phyloP scores from a whole-genome alignment of 2,113 vertebrate species.

The Ailurus styani region DNA sequence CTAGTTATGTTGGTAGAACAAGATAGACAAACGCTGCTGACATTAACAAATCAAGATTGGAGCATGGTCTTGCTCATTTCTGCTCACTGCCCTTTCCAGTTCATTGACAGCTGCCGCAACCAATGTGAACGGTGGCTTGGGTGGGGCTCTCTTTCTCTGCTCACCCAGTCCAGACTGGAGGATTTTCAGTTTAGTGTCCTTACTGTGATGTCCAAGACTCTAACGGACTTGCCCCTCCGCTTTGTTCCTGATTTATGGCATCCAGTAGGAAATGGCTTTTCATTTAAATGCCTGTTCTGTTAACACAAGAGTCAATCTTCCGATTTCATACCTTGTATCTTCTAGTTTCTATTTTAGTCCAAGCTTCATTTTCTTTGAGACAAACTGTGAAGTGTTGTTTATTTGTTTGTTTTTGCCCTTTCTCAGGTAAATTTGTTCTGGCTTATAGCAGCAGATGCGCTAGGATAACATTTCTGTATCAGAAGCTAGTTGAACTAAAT shows the following conservation, averaged over 20 bases:
- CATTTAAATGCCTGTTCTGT: neutral
- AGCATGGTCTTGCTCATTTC: neutral
- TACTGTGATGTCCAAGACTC: neutral
- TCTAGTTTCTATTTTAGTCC: slow-evolving; percentile 21
- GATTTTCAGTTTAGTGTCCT: neutral
- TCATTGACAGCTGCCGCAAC: neutral
- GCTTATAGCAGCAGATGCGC: neutral
- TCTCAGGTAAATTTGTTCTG: neutral
- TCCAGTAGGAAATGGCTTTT: slow-evolving; percentile 1
- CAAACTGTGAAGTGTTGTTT: neutral
- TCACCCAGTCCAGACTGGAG: neutral
- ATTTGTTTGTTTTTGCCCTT: neutral
- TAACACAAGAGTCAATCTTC: neutral
- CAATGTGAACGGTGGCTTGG: neutral
- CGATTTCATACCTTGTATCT: neutral
- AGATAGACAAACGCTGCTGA: neutral
- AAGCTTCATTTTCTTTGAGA: slow-evolving; percentile 17
- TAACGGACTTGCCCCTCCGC: neutral
- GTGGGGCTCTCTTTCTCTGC: neutral
- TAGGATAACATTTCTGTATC: slow-evolving; percentile 3
- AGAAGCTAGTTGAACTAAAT: neutral
- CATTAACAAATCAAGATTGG: neutral
- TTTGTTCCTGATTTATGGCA: neutral
- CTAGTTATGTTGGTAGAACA: neutral
- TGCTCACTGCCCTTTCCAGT: neutral